Base-by-base conservation (phyloP, 2,888 invertebrate genomes). In the Hirudinaria manillensis region DNA sequence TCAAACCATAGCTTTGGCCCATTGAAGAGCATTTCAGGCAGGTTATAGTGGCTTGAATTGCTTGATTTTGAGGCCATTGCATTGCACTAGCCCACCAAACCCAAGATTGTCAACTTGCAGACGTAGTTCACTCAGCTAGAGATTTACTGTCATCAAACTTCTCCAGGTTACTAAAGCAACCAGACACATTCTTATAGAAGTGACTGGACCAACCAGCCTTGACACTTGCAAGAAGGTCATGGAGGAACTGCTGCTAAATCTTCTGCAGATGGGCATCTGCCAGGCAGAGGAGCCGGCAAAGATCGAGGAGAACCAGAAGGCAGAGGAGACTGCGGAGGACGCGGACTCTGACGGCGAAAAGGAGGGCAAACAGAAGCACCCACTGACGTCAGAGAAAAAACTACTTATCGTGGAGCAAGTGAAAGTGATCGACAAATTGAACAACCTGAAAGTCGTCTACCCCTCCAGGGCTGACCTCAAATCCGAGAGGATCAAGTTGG, bases 381-480 rank as follows among this genome's bases (percentile, higher is more conserved):
- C 65, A 45, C 45, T n/a, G n/a, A n/a, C n/a, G n/a, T n/a, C 61
- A 3, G 61, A 10, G 61, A 61, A 61, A 61, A 75, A 77, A 32
- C 66, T 77, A 24, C 74, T 78, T 10, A 70, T 77, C 21, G 86
- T 91, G 0, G 88, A 89, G 79, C 90, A 92, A 88, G 89, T 92
- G 0, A 90, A 89, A 85, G 87, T 91, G 3, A 88, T 90, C 0
- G 91, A 92, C 79, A 83, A 82, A 53, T 7, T 66, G 16, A 90
- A 91, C 13, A 89, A 89, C 78, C 85, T 92, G 79, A 91, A 90
- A 82, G 88, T 89, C n/a, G 89, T 92, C 2, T 93, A 91, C 84
- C 93, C 93, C 0, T 91, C 92, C 0, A 87, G 91, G 80, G 89
- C 89, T 0, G 93, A 93, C 85, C 88, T 92, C 74, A 76, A 75